Percentiles rank a stretch among this genome's conserved stretches.
These are phyloP conservation scores for Onthophagus sagittarius DNA, from an alignment of 2,888 invertebrate genomes.

Conservation along the genomic window DNA sequence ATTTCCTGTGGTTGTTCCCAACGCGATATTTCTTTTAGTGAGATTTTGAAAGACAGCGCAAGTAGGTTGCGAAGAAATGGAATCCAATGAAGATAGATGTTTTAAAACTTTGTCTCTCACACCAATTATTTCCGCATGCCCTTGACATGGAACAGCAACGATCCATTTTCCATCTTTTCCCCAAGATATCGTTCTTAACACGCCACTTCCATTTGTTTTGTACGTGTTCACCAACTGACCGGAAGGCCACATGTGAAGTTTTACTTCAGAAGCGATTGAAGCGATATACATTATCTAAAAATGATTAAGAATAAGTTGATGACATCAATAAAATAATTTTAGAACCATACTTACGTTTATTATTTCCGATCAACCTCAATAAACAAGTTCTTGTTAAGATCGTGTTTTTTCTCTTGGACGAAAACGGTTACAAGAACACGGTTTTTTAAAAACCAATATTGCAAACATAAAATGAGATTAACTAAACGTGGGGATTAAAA, in stretches of 20 bases:
- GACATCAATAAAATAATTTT: background rate
- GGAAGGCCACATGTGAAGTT: slow-evolving; percentile 54
- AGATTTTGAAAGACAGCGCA: slow-evolving; percentile 44
- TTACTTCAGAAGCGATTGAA: slow-evolving; percentile 55
- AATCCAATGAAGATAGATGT: slow-evolving; percentile 40
- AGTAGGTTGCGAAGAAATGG: slow-evolving; percentile 42
- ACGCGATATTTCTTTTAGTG: slow-evolving; percentile 40
- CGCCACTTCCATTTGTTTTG: slow-evolving; percentile 37
- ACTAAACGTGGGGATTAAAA: too few species aligned
- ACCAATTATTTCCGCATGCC: slow-evolving; percentile 43
- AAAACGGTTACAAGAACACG: too few species aligned
- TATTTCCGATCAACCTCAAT: background rate
- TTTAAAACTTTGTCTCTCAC: slow-evolving; percentile 39
- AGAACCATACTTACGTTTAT: background rate
- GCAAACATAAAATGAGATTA: too few species aligned
- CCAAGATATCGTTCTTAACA: slow-evolving; percentile 43
- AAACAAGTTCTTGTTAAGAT: too few species aligned
- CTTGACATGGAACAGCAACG: slow-evolving; percentile 41
- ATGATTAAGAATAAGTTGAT: background rate
- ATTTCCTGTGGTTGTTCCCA: slow-evolving; percentile 42
- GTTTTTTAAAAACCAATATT: too few species aligned
- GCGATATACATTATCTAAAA: slow-evolving; percentile 52
- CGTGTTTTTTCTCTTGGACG: too few species aligned
- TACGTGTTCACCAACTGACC: slow-evolving; percentile 56
- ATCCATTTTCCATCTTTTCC: slow-evolving; percentile 46